Percentiles rank a stretch among this genome's conserved stretches.
phyloP scores from a whole-genome alignment of 2,888 invertebrate genomes.

The Drosophila niveifrons region DNA sequence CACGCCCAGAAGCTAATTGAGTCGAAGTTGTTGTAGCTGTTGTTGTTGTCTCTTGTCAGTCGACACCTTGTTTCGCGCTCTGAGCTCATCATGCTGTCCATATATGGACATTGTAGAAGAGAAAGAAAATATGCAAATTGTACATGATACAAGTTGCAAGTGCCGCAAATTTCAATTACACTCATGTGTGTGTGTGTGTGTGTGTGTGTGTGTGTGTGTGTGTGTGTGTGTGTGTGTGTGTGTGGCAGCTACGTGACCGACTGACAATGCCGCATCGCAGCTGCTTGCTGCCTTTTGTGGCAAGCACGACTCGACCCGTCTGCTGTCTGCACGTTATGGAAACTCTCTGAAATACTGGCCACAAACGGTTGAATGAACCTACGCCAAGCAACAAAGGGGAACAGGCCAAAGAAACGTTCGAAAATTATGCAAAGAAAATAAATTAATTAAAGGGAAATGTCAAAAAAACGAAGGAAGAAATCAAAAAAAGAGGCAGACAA shows the following conservation, averaged over 20 bases:
- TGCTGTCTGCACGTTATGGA: slow-evolving; percentile 1
- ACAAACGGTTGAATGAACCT: slow-evolving; percentile 37
- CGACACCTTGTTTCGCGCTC: neutral
- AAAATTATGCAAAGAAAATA: neutral
- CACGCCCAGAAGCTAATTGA: neutral
- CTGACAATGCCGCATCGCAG: slow-evolving; percentile 9
- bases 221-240: slow-evolving; percentile 16
- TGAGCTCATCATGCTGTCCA: neutral
- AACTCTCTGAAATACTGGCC: slow-evolving; percentile 31
- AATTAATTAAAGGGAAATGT: neutral
- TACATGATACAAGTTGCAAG: slow-evolving; percentile 5
- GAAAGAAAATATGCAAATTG: neutral
- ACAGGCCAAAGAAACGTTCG: neutral
- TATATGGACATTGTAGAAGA: neutral
- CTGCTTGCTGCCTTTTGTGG: slow-evolving; percentile 25
- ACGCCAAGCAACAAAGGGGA: neutral
- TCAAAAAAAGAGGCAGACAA: neutral
- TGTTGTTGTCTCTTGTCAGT: neutral
- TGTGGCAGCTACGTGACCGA: slow-evolving; percentile 44
- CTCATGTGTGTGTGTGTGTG: slow-evolving; percentile 9
- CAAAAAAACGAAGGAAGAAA: neutral
- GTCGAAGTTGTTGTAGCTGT: neutral
- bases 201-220: slow-evolving; percentile 18
- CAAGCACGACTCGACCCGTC: slow-evolving; percentile 4
- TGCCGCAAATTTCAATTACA: slow-evolving; percentile 32